Percentiles rank a stretch among this genome's conserved stretches.
phyloP scores from a whole-genome alignment of 2,797 vertebrate genomes.

The Stomatorhinus walkeri region DNA sequence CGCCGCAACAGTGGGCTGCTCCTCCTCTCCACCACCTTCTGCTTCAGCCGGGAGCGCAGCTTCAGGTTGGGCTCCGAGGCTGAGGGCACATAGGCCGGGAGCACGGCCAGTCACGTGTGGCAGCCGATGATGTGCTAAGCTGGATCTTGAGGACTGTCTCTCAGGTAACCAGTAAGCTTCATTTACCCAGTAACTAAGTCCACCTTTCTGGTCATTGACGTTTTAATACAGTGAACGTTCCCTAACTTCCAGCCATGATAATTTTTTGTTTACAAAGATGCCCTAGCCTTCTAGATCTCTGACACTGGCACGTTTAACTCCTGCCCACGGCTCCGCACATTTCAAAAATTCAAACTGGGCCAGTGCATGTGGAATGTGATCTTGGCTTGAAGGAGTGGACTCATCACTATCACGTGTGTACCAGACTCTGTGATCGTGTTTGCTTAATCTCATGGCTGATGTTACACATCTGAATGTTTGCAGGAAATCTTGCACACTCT shows the following conservation, averaged over 20 bases:
- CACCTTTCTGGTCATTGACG: not conserved
- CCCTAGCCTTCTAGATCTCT: not conserved
- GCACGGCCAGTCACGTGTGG: not conserved
- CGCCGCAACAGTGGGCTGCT: slow-evolving; percentile 88
- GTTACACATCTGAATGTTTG: not conserved
- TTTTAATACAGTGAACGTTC: not conserved
- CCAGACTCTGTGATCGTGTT: not conserved
- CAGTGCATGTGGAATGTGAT: not conserved
- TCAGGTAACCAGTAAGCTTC: not conserved
- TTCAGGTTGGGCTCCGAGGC: slow-evolving; percentile 96
- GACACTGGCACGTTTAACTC: not conserved
- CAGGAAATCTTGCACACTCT: not conserved
- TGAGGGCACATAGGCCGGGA: slow-evolving; percentile 39
- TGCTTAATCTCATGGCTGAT: not conserved
- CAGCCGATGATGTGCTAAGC: not conserved
- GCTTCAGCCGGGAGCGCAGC: slow-evolving; percentile 86
- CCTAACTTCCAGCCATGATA: not conserved
- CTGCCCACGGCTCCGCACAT: not conserved
- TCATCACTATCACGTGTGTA: not conserved
- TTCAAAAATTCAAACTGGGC: not conserved
- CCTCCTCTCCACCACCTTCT: slow-evolving; percentile 87
- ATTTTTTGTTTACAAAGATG: not conserved
- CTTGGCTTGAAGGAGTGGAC: not conserved
- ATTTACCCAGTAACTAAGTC: not conserved
- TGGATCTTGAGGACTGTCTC: not conserved